phyloP scores from a whole-genome alignment of 1,140 invertebrate species.

The Calephelis virginiensis region DNA sequence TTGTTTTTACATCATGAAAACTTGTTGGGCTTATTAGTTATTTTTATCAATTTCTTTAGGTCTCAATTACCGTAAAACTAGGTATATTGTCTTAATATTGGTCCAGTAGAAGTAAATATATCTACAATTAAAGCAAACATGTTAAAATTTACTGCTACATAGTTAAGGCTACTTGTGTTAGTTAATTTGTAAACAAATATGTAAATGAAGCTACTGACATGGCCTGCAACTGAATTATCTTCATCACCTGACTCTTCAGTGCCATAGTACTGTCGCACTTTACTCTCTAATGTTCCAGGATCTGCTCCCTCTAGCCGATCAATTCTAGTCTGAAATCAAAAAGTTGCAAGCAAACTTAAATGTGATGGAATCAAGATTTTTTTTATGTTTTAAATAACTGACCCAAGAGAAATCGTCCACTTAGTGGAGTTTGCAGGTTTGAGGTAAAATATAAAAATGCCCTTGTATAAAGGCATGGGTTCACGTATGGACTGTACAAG shows the following conservation, averaged over 20 bases:
- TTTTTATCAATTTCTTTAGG: too few relatives aligned
- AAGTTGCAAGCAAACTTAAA: background rate
- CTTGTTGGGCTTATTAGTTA: too few relatives aligned
- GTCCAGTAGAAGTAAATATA: background rate
- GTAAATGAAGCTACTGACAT: slow-evolving; percentile 80
- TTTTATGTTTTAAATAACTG: background rate
- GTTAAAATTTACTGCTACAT: too few relatives aligned
- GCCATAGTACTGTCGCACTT: slow-evolving; percentile 93
- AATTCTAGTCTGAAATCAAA: slow-evolving; percentile 83
- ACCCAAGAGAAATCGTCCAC: too few relatives aligned
- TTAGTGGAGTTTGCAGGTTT: too few relatives aligned
- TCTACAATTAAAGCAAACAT: background rate
- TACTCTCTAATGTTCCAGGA: slow-evolving; percentile 87
- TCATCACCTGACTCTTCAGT: slow-evolving; percentile 81
- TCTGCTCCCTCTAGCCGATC: slow-evolving; percentile 92
- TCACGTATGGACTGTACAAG: too few relatives aligned
- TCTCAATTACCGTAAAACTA: too few relatives aligned
- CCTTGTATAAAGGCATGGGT: too few relatives aligned
- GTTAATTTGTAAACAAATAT: background rate
- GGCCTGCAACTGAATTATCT: slow-evolving; percentile 85
- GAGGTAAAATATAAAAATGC: too few relatives aligned
- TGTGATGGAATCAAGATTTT: too few relatives aligned
- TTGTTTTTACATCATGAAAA: too few relatives aligned
- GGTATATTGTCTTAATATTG: background rate
- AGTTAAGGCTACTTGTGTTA: too few relatives aligned